Evolutionary conservation across 2,113 vertebrate genomes (phyloP), one percentile per base, ranked within the genome.

Genomic region (Gobiocypris rarus): DNA sequence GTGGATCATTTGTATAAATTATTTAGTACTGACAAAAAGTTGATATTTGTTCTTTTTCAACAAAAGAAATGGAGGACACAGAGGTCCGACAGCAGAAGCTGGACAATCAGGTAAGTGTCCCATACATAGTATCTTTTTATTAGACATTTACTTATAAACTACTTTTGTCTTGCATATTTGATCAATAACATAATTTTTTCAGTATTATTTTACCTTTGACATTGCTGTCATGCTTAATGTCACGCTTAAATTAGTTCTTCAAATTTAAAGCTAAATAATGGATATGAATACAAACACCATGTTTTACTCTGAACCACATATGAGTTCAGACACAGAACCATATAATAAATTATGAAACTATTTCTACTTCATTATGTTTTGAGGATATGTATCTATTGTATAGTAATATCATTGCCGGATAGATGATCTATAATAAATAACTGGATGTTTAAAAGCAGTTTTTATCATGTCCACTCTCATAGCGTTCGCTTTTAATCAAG

Each of bases 11-110:
- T 43, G 24, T 38, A 61, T 58, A 22, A 56, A 58, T 10, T 31
- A 58, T 48, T 75, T n/a, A 22, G 22, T 75, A 56, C 0, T 28
- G 19, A 31, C 6, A 56, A 6, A 71, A 24, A 24, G 28, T 76
- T 22, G 38, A 71, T 19, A 75, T n/a, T 3, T 43, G 3, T 78
- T 43, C 1, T 34, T 38, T 52, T 67, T 9, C 43, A 69, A 67
- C 43, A n/a, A 43, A 61, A 76, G 87, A 78, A 70, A 95, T 95
- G 94, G 93, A 94, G 59, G 92, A 94, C 14, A 70, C 82, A 0
- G 93, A 93, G 8, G 87, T 93, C 15, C 87, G 94, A 81, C 93
- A 94, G 77, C 94, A 93, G 73, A 95, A 94, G 88, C 93, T 95
- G 88, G 93, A 94, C 78, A 93, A 93, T 84, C 94, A 95, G 93